phyloP scores from a whole-genome alignment of 1,140 invertebrate genomes.

The Zaprionus lachaisei region DNA sequence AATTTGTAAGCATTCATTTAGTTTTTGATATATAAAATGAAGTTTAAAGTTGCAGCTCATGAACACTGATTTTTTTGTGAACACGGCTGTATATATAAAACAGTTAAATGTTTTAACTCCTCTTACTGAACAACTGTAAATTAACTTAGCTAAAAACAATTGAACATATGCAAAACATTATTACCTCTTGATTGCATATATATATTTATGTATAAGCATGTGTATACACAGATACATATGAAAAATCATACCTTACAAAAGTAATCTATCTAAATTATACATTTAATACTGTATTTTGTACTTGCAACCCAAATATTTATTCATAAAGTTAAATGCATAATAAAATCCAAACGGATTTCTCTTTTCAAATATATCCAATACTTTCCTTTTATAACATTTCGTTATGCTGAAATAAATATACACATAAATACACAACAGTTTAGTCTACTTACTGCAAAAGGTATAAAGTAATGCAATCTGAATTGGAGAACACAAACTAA shows the following conservation, averaged over 20 bases:
- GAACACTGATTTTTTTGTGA: too few relatives aligned
- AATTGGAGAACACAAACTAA: too few relatives aligned
- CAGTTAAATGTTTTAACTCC: not conserved
- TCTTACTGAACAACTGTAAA: not conserved
- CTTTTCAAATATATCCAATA: not conserved
- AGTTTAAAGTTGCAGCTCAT: too few relatives aligned
- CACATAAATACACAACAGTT: too few relatives aligned
- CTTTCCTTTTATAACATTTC: not conserved
- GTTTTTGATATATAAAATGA: too few relatives aligned
- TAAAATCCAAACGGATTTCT: not conserved
- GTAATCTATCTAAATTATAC: not conserved
- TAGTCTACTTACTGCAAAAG: too few relatives aligned
- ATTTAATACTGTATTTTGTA: not conserved
- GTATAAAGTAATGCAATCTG: too few relatives aligned
- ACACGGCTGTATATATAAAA: not conserved
- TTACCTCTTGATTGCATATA: constrained; percentile 31
- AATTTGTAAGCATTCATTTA: too few relatives aligned
- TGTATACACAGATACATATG: not conserved
- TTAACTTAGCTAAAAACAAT: not conserved
- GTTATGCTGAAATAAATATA: not conserved
- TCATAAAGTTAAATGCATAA: not conserved
- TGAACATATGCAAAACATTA: constrained; percentile 19
- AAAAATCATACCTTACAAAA: constrained; percentile 1
- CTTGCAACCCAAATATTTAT: not conserved
- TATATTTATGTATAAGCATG: constrained; percentile 1